A percentile compares a stretch with the other conserved stretches of the same genome.
phyloP scores from a whole-genome alignment of 2,113 vertebrate genomes.

The Andinoacara biseriatus region DNA sequence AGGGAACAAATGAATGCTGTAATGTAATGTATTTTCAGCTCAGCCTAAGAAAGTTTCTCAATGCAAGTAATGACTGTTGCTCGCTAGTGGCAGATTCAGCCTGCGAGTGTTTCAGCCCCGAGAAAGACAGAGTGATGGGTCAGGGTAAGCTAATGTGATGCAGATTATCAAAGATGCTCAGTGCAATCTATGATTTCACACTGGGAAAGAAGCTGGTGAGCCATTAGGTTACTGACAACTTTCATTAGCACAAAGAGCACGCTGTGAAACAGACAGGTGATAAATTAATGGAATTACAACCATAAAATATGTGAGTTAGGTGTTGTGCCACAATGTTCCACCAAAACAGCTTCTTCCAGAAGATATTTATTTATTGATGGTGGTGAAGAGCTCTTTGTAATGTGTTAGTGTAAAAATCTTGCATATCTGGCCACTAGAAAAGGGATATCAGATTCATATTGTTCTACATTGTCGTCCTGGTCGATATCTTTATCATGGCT shows the following conservation, averaged over 20 bases:
- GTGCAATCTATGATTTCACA: background rate
- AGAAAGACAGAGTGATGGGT: background rate
- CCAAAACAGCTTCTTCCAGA: background rate
- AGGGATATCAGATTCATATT: background rate
- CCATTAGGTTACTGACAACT: background rate
- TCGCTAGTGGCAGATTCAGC: background rate
- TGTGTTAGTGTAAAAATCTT: background rate
- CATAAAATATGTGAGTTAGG: background rate
- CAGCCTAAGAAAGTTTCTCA: background rate
- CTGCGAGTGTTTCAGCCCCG: background rate
- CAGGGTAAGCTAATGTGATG: background rate
- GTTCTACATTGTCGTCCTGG: background rate
- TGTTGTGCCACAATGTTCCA: background rate
- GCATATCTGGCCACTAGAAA: background rate
- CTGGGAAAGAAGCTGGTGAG: conserved; percentile 1
- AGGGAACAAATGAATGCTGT: background rate
- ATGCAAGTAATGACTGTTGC: background rate
- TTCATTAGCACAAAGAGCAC: background rate
- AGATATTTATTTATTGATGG: background rate
- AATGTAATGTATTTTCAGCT: conserved; percentile 1
- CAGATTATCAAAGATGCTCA: background rate
- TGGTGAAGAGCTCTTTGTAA: background rate
- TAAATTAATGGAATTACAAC: background rate
- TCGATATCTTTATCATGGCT: background rate
- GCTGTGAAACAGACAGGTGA: background rate